Percentiles rank a stretch among this genome's conserved stretches.
These are phyloP conservation scores for Sinopyrophorus schimmeli DNA, from an alignment of 2,888 invertebrate genomes.

Conservation along the genomic window DNA sequence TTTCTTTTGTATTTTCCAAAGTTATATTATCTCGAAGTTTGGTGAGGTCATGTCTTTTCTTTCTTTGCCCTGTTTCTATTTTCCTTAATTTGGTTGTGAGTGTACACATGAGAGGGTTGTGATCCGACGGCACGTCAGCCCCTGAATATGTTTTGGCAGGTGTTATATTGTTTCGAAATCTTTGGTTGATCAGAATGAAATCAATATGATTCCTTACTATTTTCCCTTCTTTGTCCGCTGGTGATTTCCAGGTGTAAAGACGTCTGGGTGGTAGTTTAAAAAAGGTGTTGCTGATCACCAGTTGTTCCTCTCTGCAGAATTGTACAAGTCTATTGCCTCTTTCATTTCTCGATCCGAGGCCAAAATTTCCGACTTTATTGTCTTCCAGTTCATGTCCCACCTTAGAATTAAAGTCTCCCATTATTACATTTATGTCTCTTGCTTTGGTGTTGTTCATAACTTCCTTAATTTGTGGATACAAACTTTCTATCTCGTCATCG, in stretches of 20 bases:
- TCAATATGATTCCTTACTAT: conserved; percentile 4
- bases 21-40: no score
- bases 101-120: conserved; percentile 6
- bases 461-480: background rate
- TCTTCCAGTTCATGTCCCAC: background rate
- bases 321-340: conserved; percentile 7
- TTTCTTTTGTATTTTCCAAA: no score
- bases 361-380: conserved; percentile 1
- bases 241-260: conserved; percentile 6
- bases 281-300: conserved; percentile 1
- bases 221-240: background rate
- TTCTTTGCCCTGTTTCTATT: no score
- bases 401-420: conserved; percentile 4
- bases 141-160: conserved; percentile 5
- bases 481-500: background rate
- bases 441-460: background rate
- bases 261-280: conserved; percentile 6
- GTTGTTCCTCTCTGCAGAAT: background rate
- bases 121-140: conserved; percentile 7
- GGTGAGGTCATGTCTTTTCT: no score
- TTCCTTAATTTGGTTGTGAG: no score
- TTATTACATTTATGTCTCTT: conserved; percentile 3
- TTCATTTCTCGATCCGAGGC: background rate
- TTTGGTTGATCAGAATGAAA: conserved; percentile 1
- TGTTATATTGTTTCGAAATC: background rate